Conservation (phyloP, 2,888 invertebrate genomes). For the Andrena trimmerana region DNA sequence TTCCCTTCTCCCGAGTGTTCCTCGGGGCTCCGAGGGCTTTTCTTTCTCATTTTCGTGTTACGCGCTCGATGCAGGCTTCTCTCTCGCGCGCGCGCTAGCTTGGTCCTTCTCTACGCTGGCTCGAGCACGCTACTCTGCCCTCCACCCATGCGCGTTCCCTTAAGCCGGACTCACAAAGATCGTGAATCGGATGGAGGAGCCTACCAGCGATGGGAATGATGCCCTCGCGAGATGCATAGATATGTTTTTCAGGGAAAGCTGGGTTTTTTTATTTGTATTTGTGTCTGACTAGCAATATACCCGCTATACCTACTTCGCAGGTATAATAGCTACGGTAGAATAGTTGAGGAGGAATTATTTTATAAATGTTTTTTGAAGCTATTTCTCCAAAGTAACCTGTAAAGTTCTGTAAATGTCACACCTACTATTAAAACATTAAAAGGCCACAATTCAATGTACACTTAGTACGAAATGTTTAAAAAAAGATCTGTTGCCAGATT, state of each 20-base stretch:
- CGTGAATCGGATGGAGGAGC: constrained; percentile 50
- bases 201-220: constrained; percentile 43
- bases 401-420: too few relatives aligned
- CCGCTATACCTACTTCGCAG: too few relatives aligned
- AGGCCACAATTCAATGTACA: too few relatives aligned
- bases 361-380: too few relatives aligned
- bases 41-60: constrained; percentile 44
- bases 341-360: too few relatives aligned
- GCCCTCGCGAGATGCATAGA: constrained; percentile 22
- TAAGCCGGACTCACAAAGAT: constrained; percentile 45
- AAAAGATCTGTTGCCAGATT: too few relatives aligned
- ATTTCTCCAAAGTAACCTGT: too few relatives aligned
- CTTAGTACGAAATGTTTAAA: too few relatives aligned
- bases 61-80: constrained; percentile 30
- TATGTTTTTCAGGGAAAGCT: background rate
- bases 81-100: constrained; percentile 25
- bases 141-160: constrained; percentile 51
- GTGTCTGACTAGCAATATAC: too few relatives aligned
- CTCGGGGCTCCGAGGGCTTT: constrained; percentile 11
- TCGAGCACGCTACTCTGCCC: constrained; percentile 38
- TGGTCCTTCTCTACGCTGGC: constrained; percentile 21
- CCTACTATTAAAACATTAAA: too few relatives aligned
- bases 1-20: constrained; percentile 15
- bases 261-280: background rate
- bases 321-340: too few relatives aligned